These are phyloP conservation scores for Omphaloscelis lunosa DNA, from an alignment of 2,888 invertebrate genomes.

Conservation along the genomic window DNA sequence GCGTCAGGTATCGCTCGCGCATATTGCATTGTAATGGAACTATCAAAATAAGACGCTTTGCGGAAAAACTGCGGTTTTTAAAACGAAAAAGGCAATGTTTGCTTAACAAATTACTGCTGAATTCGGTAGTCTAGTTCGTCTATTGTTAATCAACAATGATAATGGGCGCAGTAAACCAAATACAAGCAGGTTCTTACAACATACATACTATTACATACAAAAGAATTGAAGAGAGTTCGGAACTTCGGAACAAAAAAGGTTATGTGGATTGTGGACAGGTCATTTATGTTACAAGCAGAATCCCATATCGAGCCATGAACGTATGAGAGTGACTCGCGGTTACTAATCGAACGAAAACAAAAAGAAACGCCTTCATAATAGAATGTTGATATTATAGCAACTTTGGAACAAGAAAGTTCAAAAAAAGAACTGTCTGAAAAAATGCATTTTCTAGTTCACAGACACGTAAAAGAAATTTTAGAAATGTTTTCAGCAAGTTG, in stretches of 20 bases:
- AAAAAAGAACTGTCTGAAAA: not conserved
- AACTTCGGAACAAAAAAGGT: conserved; percentile 10
- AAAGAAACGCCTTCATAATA: not conserved
- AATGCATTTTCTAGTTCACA: not conserved
- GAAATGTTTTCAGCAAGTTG: not conserved
- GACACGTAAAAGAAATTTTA: not conserved
- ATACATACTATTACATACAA: not conserved
- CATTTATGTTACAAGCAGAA: not conserved
- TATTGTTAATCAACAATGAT: conserved; percentile 45
- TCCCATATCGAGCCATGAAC: not conserved
- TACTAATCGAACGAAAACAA: not conserved
- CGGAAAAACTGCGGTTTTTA: not conserved
- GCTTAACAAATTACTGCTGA: not conserved
- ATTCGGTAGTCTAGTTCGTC: conserved; percentile 23
- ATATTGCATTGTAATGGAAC: conserved; percentile 29
- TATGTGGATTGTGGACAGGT: conserved; percentile 2
- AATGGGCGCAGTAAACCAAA: conserved; percentile 39
- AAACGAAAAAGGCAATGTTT: not conserved
- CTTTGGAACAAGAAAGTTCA: not conserved
- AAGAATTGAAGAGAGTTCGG: conserved; percentile 1
- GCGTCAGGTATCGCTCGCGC: conserved; percentile 12
- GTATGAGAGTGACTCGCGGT: not conserved
- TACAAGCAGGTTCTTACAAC: conserved; percentile 10
- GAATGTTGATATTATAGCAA: not conserved
- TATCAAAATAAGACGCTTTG: conserved; percentile 16